phyloP scores from a whole-genome alignment of 2,888 invertebrate species.

The Trichopria drosophilae region DNA sequence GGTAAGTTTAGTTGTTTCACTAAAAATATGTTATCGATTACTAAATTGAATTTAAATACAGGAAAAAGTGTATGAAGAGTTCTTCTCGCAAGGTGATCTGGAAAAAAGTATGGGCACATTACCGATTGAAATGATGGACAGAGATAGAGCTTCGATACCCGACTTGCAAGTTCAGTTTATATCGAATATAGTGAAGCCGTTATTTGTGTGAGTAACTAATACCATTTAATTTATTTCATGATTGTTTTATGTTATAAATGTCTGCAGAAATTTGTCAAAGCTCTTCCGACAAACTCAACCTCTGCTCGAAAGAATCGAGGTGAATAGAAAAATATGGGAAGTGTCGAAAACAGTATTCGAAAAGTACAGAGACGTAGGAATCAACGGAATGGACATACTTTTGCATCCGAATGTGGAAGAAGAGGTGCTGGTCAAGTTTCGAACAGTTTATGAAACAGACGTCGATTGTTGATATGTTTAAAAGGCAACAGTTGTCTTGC shows the following conservation, averaged over 20 bases:
- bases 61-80: conserved; percentile 79
- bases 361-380: conserved; percentile 42
- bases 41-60: conserved; percentile 42
- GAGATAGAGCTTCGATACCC: conserved; percentile 80
- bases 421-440: conserved; percentile 39
- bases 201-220: conserved; percentile 60
- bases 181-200: conserved; percentile 58
- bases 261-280: conserved; percentile 60
- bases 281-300: conserved; percentile 62
- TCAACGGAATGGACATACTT: conserved; percentile 48
- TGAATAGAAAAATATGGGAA: conserved; percentile 66
- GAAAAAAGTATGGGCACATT: conserved; percentile 77
- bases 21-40: conserved; percentile 1
- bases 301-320: conserved; percentile 61
- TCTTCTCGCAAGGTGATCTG: conserved; percentile 83
- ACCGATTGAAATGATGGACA: conserved; percentile 78
- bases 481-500: background rate
- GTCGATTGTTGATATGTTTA: background rate
- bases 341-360: conserved; percentile 59
- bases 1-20: conserved; percentile 50
- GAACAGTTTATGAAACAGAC: too few species aligned
- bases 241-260: conserved; percentile 16
- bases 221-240: background rate
- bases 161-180: conserved; percentile 79
- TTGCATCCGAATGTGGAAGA: conserved; percentile 45